Base-by-base conservation (phyloP, 1,140 invertebrate genomes). In the Heliconius eleuchia region DNA sequence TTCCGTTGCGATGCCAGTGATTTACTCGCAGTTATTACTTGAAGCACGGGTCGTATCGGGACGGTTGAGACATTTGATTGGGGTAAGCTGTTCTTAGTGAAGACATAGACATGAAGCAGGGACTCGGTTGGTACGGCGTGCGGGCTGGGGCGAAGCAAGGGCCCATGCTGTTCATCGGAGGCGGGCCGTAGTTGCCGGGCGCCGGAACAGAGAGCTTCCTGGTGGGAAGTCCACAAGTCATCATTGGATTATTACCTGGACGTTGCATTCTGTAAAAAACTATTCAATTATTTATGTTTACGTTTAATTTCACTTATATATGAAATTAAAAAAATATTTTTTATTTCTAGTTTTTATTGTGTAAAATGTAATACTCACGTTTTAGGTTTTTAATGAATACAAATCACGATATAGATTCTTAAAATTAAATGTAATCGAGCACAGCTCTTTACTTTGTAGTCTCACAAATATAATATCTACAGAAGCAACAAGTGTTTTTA, bases 221-320 rank as follows among this genome's bases (percentile, higher is more conserved):
- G 27, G 27, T 74, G 66, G 78, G 77, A 30, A 76, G 34, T 71
- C 78, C 50, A 27, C 80, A 81, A 16, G 78, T 50, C 57, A 76
- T 80, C 75, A 79, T 82, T 50, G 80, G 77, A 34, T 78, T 80
- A 55, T 79, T 74, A 9, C 73, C 80, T 76, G 80, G 82, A 19
- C 82, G 83, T 55, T 86, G 83, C 85, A 86, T 86, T 80, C 85
- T 86, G 79, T 1, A 75, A 81, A 16, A 81, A 70, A 55, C 34
- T 79, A 37, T 34, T 27, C 13, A 30, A 23, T 70, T 34, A 70
- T 77, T 72, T 66, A 7, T 18, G 1, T n/a, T 57, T 0, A 19
- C 18, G 2, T 19, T 19, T 52, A 52, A 52, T 52, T 52, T 52
- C 50, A 52, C 50, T 1, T 19, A 5, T 19, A 52, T 52, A 19